phyloP scores from a whole-genome alignment of 1,140 invertebrate genomes.

The Lepidurus packardi region DNA sequence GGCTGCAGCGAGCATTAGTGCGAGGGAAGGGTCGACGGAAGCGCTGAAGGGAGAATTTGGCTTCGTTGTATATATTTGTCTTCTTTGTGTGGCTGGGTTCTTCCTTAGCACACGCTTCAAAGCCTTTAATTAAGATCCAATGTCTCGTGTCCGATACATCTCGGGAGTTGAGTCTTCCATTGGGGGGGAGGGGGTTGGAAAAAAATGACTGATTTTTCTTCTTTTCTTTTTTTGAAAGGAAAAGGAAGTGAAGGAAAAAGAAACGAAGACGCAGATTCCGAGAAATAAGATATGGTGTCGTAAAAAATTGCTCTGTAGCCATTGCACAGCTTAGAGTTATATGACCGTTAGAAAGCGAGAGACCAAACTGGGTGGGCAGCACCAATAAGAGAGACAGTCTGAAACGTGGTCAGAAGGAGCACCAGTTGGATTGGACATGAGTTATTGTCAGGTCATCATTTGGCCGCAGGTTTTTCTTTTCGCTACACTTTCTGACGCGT shows the following conservation, averaged over 20 bases:
- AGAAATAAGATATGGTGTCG: neutral
- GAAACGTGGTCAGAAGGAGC: neutral
- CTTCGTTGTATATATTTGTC: neutral
- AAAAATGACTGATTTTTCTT: neutral
- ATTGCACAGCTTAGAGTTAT: neutral
- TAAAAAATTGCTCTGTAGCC: neutral
- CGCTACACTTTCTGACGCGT: neutral
- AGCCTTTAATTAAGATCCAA: constrained; percentile 10
- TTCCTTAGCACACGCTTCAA: neutral
- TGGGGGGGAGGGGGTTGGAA: no score
- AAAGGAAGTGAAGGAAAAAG: neutral
- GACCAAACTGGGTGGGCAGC: neutral
- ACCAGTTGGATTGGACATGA: neutral
- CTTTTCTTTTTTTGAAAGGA: neutral
- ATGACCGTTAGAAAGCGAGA: neutral
- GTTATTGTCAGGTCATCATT: constrained; percentile 6
- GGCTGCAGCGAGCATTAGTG: neutral
- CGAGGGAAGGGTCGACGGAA: neutral
- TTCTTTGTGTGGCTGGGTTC: neutral
- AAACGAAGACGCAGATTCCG: neutral
- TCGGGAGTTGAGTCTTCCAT: neutral
- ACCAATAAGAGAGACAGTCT: neutral
- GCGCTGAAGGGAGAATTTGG: neutral
- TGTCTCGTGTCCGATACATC: constrained; percentile 14
- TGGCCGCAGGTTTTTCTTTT: neutral